Base-by-base conservation (phyloP, 1,140 invertebrate genomes). In the Liolophura sinensis region DNA sequence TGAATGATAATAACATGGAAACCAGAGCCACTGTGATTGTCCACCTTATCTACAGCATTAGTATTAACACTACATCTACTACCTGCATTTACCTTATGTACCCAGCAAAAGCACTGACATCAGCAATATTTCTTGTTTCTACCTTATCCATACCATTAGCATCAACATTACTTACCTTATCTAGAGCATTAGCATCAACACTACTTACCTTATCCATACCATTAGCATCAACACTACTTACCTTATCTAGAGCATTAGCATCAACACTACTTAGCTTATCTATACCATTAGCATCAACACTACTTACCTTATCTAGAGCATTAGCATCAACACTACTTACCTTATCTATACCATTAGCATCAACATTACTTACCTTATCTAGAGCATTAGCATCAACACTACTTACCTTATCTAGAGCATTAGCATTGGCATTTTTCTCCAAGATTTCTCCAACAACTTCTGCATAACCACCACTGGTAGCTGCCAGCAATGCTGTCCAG, bases 401-500 rank as follows among this genome's bases (percentile, higher is more conserved):
- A 50, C 49, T 54, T 63, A 84, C 82, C 78, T 84, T 97, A 83
- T 98, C 95, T 60, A 94, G 79, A 9, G 94, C 94, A 85, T 97
- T 98, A 1, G 97, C 92, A 75, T 88, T 86, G 0, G 96, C 95
- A 78, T 93, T 93, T 79, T 94, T 89, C 73, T 96, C 93, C 48
- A 99, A 84, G 9, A 99, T 81, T 62, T 92, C 86, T 71, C 92
- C 89, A 0, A 97, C 95, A 15, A 97, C 92, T 70, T 97, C 94
- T 0, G 92, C 87, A 79, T 93, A 93, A 72, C 97, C 96, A n/a
- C 93, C 93, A 73, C 91, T 89, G 0, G 92, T 90, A 7, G 94
- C 95, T 31, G 97, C 92, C 65, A 98, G 84, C 55, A 99, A 80
- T 0, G 96, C 90, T 1, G 96, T 99, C 93, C 95, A 97, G 7